Evolutionary conservation across 2,888 invertebrate species (phyloP).

Genomic region (Polyploca ridens): DNA sequence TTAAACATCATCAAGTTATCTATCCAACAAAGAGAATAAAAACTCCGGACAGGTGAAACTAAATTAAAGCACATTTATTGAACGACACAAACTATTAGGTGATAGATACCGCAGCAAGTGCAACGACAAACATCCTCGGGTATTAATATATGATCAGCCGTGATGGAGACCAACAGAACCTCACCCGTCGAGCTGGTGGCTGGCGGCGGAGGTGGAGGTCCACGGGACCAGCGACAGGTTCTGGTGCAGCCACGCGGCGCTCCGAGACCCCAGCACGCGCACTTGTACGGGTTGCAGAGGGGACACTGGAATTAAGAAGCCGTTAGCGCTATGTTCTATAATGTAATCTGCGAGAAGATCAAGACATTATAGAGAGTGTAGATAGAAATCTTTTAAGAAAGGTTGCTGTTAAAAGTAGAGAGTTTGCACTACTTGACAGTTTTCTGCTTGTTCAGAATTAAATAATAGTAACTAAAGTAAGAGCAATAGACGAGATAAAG

Average conservation of each 20-base stretch:
- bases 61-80: not conserved
- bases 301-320: constrained; percentile 56
- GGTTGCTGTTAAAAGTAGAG: too few species aligned
- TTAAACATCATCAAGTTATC: too few species aligned
- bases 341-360: too few species aligned
- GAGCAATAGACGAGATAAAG: too few species aligned
- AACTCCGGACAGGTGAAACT: too few species aligned
- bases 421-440: too few species aligned
- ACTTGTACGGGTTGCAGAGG: constrained; percentile 82
- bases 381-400: too few species aligned
- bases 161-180: constrained; percentile 57
- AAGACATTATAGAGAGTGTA: too few species aligned
- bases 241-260: constrained; percentile 75
- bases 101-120: not conserved
- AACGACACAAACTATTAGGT: not conserved
- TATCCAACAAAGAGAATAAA: too few species aligned
- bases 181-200: constrained; percentile 60
- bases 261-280: constrained; percentile 83
- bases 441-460: too few species aligned
- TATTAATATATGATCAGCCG: constrained; percentile 12
- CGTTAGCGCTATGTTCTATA: too few species aligned
- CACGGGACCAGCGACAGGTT: constrained; percentile 78
- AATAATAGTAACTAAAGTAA: too few species aligned
- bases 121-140: not conserved
- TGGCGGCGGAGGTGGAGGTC: constrained; percentile 61